These are phyloP conservation scores for Catocala fraxini DNA, from an alignment of 2,888 invertebrate species.

Conservation along the genomic window DNA sequence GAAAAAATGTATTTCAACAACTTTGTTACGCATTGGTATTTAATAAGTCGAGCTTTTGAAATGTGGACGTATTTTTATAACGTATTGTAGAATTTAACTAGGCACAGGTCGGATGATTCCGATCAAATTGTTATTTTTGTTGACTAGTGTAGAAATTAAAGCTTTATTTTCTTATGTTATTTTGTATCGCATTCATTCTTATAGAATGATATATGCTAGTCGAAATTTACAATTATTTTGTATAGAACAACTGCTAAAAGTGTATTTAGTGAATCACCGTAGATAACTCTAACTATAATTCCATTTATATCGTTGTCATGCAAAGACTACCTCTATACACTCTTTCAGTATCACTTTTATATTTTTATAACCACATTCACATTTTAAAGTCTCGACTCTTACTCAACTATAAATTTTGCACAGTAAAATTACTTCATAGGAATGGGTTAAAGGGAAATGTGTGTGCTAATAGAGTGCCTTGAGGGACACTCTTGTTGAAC, in stretches of 20 bases:
- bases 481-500: slow-evolving; percentile 63
- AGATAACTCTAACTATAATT: too few relatives aligned
- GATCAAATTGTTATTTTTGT: not conserved
- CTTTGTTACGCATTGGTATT: slow-evolving; percentile 43
- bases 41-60: slow-evolving; percentile 32
- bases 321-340: not conserved
- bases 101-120: not conserved
- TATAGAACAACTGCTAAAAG: not conserved
- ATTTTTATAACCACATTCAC: slow-evolving; percentile 17
- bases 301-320: too few relatives aligned
- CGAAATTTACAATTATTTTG: slow-evolving; percentile 15
- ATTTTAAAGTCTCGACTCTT: slow-evolving; percentile 29
- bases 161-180: not conserved
- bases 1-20: slow-evolving; percentile 34
- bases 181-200: slow-evolving; percentile 12
- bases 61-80: slow-evolving; percentile 30
- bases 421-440: slow-evolving; percentile 37
- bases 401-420: slow-evolving; percentile 29
- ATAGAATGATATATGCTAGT: slow-evolving; percentile 36
- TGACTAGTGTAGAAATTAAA: not conserved
- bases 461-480: slow-evolving; percentile 77
- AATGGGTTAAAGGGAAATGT: slow-evolving; percentile 48
- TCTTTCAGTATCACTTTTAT: not conserved
- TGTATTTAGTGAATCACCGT: too few relatives aligned
- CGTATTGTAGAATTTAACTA: not conserved